A percentile compares a stretch with the other conserved stretches of the same genome.
Conservation (phyloP, 2,888 invertebrate genomes). For the Chrysolina americana region DNA sequence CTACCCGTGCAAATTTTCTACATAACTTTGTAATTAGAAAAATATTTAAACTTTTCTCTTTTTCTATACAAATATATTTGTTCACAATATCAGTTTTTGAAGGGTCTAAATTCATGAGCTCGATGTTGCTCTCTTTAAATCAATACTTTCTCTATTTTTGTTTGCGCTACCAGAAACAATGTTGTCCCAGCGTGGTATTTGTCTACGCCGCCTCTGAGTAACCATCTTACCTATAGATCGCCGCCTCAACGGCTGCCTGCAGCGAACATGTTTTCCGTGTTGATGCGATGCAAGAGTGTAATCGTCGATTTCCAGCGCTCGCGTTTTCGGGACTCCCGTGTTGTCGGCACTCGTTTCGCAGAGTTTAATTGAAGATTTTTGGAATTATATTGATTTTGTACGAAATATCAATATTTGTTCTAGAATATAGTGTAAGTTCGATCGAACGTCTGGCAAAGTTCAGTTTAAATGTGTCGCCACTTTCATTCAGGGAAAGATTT, state of each 20-base stretch:
- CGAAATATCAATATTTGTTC: background rate
- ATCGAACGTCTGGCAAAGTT: background rate
- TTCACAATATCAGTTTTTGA: no score
- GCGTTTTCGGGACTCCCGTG: background rate
- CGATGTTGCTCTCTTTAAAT: no score
- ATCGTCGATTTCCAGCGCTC: slow-evolving; percentile 4
- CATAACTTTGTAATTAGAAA: no score
- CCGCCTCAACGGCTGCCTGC: slow-evolving; percentile 30
- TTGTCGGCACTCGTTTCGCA: background rate
- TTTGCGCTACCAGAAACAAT: no score
- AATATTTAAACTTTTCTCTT: no score
- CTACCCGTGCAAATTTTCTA: no score
- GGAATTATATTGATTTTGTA: background rate
- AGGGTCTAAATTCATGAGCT: no score
- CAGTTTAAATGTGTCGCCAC: background rate
- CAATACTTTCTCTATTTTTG: no score
- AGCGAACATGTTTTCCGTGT: slow-evolving; percentile 12
- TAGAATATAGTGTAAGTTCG: background rate
- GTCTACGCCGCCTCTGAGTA: background rate
- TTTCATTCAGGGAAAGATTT: background rate
- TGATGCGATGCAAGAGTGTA: slow-evolving; percentile 4
- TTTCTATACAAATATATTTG: no score
- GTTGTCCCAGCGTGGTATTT: background rate
- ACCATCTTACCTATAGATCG: slow-evolving; percentile 43
- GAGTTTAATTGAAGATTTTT: background rate